Conservation (phyloP, 2,888 invertebrate genomes). For the Phalangium opilio region DNA sequence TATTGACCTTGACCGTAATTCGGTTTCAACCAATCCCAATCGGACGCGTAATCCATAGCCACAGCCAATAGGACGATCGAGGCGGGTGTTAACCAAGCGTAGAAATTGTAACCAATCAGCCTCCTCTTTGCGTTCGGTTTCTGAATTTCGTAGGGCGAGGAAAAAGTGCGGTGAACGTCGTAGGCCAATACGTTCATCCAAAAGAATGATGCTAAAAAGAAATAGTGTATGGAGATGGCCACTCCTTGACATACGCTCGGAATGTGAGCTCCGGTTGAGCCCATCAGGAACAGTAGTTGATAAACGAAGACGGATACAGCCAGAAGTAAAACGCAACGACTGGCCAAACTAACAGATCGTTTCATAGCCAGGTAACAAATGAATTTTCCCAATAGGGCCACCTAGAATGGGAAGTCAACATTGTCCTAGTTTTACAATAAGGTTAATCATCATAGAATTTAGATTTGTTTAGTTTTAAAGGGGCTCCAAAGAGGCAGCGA, state of each 20-base stretch:
- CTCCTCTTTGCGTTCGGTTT: not conserved
- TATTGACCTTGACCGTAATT: slow-evolving; percentile 20
- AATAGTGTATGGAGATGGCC: slow-evolving; percentile 25
- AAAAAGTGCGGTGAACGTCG: slow-evolving; percentile 27
- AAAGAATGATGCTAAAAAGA: slow-evolving; percentile 26
- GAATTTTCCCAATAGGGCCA: too few relatives aligned
- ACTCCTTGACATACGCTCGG: slow-evolving; percentile 16
- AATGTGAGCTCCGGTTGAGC: slow-evolving; percentile 6
- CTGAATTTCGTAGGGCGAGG: not conserved
- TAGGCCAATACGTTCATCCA: slow-evolving; percentile 29
- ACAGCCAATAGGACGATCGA: slow-evolving; percentile 2
- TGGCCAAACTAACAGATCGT: too few relatives aligned
- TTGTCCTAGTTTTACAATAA: too few relatives aligned
- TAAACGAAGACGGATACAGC: slow-evolving; percentile 24
- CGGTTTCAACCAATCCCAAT: slow-evolving; percentile 17
- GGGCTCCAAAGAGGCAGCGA: too few relatives aligned
- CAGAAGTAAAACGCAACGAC: slow-evolving; percentile 21
- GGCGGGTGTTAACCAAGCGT: slow-evolving; percentile 8
- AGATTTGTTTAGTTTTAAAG: too few relatives aligned
- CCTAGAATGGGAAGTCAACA: too few relatives aligned
- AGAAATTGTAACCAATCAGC: slow-evolving; percentile 5
- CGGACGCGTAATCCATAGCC: not conserved
- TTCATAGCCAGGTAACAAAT: too few relatives aligned
- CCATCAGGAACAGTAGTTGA: slow-evolving; percentile 23
- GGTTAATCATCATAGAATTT: too few relatives aligned